phyloP scores from a whole-genome alignment of 1,140 invertebrate species.

The Euwallacea fornicatus region DNA sequence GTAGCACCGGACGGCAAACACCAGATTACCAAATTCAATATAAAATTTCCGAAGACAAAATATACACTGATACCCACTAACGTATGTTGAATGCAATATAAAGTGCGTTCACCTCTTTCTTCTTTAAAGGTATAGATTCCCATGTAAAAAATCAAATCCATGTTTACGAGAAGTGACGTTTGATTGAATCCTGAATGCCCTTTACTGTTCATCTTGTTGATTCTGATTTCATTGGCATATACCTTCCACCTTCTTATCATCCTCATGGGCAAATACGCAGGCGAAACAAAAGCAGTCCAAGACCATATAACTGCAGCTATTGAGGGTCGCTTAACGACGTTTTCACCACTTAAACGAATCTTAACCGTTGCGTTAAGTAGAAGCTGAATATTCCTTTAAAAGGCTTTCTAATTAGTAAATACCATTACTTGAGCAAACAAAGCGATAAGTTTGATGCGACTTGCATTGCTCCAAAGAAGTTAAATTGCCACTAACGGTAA shows the following conservation, averaged over 20 bases:
- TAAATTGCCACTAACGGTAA: no score
- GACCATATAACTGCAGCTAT: no score
- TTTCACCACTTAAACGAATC: slow-evolving; percentile 11
- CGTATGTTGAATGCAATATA: slow-evolving; percentile 17
- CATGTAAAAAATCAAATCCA: no score
- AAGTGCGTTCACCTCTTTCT: slow-evolving; percentile 30
- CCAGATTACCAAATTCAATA: slow-evolving; percentile 34
- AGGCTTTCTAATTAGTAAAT: slow-evolving; percentile 25
- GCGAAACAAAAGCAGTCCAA: no score
- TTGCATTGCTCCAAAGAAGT: not conserved
- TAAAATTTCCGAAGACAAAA: slow-evolving; percentile 38
- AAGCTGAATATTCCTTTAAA: slow-evolving; percentile 3
- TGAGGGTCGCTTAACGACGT: not conserved
- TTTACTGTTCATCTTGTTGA: no score
- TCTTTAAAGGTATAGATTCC: no score
- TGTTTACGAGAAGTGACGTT: no score
- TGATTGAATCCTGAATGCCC: no score
- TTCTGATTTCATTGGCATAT: no score
- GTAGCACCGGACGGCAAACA: slow-evolving; percentile 23
- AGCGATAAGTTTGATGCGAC: slow-evolving; percentile 7
- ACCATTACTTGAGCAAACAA: slow-evolving; percentile 24
- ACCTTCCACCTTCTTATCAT: no score
- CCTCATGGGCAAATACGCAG: no score
- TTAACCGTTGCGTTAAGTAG: slow-evolving; percentile 7
- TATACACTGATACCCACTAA: slow-evolving; percentile 28